These are phyloP conservation scores for Siniperca chuatsi DNA, from an alignment of 2,113 vertebrate species.

Conservation along the genomic window DNA sequence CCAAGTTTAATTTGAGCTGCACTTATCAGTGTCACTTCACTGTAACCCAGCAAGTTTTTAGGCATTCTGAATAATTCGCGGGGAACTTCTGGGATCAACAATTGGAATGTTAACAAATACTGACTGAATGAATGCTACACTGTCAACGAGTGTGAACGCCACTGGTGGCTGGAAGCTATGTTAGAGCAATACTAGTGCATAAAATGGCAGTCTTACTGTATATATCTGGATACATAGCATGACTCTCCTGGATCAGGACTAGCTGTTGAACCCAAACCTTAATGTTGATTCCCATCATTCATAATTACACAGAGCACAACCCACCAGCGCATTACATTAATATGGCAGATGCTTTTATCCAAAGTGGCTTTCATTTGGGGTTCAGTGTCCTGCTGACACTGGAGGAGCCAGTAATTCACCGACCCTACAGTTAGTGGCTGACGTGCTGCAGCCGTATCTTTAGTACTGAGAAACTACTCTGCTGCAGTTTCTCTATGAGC, in stretches of 20 bases:
- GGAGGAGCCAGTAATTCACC: not conserved
- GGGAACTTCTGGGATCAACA: not conserved
- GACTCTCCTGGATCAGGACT: not conserved
- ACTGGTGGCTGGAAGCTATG: not conserved
- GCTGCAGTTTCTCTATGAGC: not conserved
- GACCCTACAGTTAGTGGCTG: not conserved
- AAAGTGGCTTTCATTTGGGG: too few species aligned
- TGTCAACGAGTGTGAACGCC: too few species aligned
- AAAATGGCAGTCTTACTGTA: not conserved
- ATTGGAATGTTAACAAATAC: too few species aligned
- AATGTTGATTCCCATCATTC: not conserved
- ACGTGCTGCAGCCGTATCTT: not conserved
- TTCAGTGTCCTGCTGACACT: not conserved
- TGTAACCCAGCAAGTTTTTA: not conserved
- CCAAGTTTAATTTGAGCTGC: not conserved
- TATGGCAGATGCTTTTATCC: too few species aligned
- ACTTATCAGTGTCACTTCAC: too few species aligned
- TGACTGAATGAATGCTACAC: too few species aligned
- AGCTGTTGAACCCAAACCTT: not conserved
- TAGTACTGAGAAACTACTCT: not conserved
- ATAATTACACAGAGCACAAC: not conserved
- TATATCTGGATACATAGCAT: not conserved
- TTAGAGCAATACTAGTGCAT: not conserved
- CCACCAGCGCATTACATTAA: not conserved
- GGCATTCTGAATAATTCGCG: not conserved